phyloP scores from a whole-genome alignment of 2,113 vertebrate species.

The Sander lucioperca region DNA sequence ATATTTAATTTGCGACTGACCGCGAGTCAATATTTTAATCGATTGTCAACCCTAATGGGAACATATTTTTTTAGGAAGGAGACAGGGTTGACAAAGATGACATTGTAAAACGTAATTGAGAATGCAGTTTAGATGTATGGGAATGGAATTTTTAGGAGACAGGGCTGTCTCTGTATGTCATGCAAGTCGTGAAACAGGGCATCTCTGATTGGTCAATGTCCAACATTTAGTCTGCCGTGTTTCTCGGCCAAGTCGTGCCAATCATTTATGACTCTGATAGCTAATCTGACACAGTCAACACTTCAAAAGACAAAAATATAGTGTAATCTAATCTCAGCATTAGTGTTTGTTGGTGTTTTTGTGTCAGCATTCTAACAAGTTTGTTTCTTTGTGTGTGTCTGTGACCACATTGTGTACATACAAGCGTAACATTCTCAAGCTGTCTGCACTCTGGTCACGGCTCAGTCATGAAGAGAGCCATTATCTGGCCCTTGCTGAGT shows the following conservation, averaged over 20 bases:
- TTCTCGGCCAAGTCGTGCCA: not conserved
- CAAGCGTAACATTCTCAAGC: constrained; percentile 44
- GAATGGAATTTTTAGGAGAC: too few relatives aligned
- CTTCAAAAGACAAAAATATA: constrained; percentile 20
- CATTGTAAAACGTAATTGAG: too few relatives aligned
- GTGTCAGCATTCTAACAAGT: constrained; percentile 9
- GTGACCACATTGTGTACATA: constrained; percentile 18
- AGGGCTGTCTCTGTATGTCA: too few relatives aligned
- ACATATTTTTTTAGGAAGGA: too few relatives aligned
- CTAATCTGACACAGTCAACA: constrained; percentile 6
- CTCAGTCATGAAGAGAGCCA: constrained; percentile 67
- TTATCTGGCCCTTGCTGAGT: constrained; percentile 68
- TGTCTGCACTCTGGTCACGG: constrained; percentile 70
- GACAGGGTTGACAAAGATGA: too few relatives aligned
- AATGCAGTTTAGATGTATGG: too few relatives aligned
- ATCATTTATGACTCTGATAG: constrained; percentile 3
- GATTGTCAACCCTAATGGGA: too few relatives aligned
- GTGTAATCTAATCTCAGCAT: constrained; percentile 5
- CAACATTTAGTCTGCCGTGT: not conserved
- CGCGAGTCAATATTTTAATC: too few relatives aligned
- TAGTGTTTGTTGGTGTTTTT: constrained; percentile 19
- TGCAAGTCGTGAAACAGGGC: not conserved
- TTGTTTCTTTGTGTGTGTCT: constrained; percentile 25
- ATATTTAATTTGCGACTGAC: too few relatives aligned
- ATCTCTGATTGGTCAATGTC: not conserved